A percentile compares a stretch with the other conserved stretches of the same genome.
Evolutionary conservation across 2,888 invertebrate genomes (phyloP).

Genomic region (Sicus ferrugineus): DNA sequence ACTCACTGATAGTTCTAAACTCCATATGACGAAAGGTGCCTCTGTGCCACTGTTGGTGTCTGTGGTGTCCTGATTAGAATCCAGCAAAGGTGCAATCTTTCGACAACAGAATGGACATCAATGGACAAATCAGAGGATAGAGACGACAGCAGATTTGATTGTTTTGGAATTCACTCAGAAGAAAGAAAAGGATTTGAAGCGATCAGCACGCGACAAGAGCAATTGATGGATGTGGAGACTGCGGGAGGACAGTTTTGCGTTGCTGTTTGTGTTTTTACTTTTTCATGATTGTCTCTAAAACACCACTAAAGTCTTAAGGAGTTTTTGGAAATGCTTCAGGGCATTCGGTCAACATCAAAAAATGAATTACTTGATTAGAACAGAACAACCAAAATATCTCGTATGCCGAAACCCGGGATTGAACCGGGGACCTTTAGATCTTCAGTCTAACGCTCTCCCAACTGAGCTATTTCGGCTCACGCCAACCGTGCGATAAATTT

Average conservation of each 20-base stretch:
- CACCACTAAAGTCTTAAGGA: too few relatives aligned
- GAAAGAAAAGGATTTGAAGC: neutral
- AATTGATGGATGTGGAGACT: slow-evolving; percentile 2
- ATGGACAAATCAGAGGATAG: neutral
- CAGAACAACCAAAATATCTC: too few relatives aligned
- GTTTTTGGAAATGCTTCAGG: too few relatives aligned
- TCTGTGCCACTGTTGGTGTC: neutral
- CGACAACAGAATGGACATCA: slow-evolving; percentile 18
- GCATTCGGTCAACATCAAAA: too few relatives aligned
- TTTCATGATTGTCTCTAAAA: too few relatives aligned
- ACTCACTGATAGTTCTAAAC: slow-evolving; percentile 20
- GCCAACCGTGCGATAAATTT: too few relatives aligned
- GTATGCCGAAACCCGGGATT: slow-evolving; percentile 58
- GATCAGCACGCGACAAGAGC: neutral
- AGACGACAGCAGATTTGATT: slow-evolving; percentile 3
- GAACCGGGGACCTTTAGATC: slow-evolving; percentile 61
- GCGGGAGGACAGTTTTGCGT: too few relatives aligned
- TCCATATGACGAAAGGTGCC: neutral
- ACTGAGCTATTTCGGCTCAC: slow-evolving; percentile 65
- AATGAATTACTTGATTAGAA: too few relatives aligned
- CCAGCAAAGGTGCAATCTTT: slow-evolving; percentile 20
- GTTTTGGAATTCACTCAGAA: neutral
- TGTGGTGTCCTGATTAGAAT: neutral
- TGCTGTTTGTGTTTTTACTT: neutral
- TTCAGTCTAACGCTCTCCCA: slow-evolving; percentile 62